Evolutionary conservation across 2,888 invertebrate genomes (phyloP).

Genomic region (Stenoptilia bipunctidactyla): DNA sequence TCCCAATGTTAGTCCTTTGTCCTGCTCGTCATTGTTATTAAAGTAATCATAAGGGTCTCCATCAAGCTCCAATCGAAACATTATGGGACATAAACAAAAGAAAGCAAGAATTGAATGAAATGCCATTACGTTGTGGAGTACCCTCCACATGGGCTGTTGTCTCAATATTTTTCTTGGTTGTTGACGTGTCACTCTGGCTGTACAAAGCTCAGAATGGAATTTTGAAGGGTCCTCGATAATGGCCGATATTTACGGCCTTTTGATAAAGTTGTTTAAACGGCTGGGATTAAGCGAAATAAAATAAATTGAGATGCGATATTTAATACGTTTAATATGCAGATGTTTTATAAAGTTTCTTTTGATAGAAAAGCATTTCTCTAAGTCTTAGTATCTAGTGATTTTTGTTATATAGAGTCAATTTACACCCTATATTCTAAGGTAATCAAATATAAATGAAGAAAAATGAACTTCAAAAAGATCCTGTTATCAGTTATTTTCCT

Average conservation of each 20-base stretch:
- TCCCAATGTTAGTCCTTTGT: slow-evolving; percentile 35
- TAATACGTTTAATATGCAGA: too few species aligned
- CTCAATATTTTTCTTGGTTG: slow-evolving; percentile 69
- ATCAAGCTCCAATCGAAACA: slow-evolving; percentile 66
- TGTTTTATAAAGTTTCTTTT: too few species aligned
- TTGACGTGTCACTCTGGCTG: slow-evolving; percentile 58
- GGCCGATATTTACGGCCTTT: slow-evolving; percentile 64
- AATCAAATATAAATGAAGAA: too few species aligned
- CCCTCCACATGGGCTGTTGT: slow-evolving; percentile 51
- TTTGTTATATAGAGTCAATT: too few species aligned
- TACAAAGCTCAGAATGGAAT: slow-evolving; percentile 62
- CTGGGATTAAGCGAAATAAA: slow-evolving; percentile 16
- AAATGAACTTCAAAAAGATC: too few species aligned
- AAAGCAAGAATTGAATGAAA: slow-evolving; percentile 67
- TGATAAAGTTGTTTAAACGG: slow-evolving; percentile 60
- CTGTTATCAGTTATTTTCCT: too few species aligned
- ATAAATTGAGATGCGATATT: too few species aligned
- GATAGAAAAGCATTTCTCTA: too few species aligned
- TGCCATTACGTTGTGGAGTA: slow-evolving; percentile 65
- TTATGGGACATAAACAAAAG: slow-evolving; percentile 71
- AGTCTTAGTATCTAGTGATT: too few species aligned
- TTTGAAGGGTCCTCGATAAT: slow-evolving; percentile 63
- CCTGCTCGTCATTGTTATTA: slow-evolving; percentile 56
- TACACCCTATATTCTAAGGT: too few species aligned
- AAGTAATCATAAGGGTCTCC: slow-evolving; percentile 66